phyloP scores from a whole-genome alignment of 2,113 vertebrate genomes.

The Forbesichthys papilliferus region DNA sequence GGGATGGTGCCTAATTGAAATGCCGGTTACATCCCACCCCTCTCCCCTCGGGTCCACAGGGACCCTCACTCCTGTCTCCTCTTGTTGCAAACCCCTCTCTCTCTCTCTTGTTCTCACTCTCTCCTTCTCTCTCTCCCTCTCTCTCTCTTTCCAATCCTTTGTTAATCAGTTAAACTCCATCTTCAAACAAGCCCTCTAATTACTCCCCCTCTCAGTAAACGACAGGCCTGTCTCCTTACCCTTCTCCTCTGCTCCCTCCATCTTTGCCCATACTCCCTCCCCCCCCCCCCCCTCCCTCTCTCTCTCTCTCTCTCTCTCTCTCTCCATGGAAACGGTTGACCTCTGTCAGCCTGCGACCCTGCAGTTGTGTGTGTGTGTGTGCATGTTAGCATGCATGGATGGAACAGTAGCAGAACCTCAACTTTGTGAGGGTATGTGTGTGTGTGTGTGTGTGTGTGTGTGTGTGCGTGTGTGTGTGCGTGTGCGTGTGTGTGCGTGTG shows the following conservation, averaged over 20 bases:
- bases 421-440: constrained; percentile 3
- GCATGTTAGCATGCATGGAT: neutral
- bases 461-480: constrained; percentile 2
- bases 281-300: constrained; percentile 41
- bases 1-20: constrained; percentile 79
- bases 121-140: constrained; percentile 56
- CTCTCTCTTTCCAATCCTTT: constrained; percentile 73
- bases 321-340: constrained; percentile 63
- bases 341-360: constrained; percentile 67
- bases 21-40: constrained; percentile 66
- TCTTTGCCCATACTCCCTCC: constrained; percentile 18
- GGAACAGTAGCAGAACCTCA: neutral
- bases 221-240: constrained; percentile 65
- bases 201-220: constrained; percentile 77
- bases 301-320: constrained; percentile 50
- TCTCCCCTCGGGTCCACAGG: neutral
- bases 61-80: constrained; percentile 54
- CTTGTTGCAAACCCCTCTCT: constrained; percentile 68
- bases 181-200: constrained; percentile 85
- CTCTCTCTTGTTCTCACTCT: constrained; percentile 2
- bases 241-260: constrained; percentile 30
- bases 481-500: too few species aligned
- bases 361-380: constrained; percentile 1
- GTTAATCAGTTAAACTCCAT: constrained; percentile 86
- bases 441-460: constrained; percentile 8